Evolutionary conservation across 1,140 invertebrate genomes (phyloP), one percentile per base, ranked within the genome.

Genomic region (Amphibalanus amphitrite): DNA sequence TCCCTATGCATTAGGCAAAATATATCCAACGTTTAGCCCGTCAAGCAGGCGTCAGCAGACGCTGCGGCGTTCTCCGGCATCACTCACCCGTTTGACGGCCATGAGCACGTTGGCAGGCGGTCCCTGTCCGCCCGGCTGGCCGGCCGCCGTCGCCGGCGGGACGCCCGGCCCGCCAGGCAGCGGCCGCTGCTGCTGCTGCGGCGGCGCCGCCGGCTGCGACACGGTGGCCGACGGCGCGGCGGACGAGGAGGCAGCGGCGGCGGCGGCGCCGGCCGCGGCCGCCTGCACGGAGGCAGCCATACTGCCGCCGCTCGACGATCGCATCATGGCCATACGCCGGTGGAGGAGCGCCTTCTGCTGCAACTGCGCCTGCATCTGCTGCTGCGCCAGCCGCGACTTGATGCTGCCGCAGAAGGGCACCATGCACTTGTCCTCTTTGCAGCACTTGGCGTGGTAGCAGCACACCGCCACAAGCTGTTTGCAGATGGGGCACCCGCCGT

Each of bases 381-480:
- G 95, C 80, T 98, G 95, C 78, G 93, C 91, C 73, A 98, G 82
- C 81, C 97, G 98, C 78, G 95, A 91, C 80, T 98, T 97, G 76
- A 99, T 97, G 80, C 95, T 97, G 73, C 88, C 88, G 85, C 97
- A 99, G 87, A 98, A 98, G 76, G 96, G 95, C 78, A 98, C 95
- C 72, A 90, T 89, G 85, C 95, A 98, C 81, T 97, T 97, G 65
- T 87, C 88, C 82, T 95, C 92, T 80, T 89, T 88, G 84, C 97
- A 99, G 83, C 98, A 93, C 82, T 98, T 99, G 8, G 97, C 96
- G 81, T 99, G 97, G 82, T 97, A 98, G 81, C 95, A 97, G 78
- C 97, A 99, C 28, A 99, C 82, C 4, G 95, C 95, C 77, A 99
- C 95, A 30, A 99, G 87, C 79, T 99, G 97, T 81, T 98, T 98